phyloP scores from a whole-genome alignment of 2,113 vertebrate genomes.

The Corydoras sp. region DNA sequence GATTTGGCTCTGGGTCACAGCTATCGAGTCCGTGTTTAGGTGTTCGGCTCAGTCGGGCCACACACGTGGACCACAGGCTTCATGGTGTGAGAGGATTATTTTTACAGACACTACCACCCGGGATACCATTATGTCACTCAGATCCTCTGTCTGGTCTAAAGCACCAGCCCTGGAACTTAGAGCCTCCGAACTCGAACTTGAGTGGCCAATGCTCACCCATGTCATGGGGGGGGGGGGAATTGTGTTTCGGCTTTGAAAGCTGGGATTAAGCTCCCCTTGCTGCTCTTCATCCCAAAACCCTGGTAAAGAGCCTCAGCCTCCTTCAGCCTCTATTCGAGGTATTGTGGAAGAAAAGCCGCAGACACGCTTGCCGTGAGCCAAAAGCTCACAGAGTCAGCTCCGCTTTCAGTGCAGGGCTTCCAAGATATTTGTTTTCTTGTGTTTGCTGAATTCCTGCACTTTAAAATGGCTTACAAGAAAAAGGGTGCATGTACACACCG shows the following conservation, averaged over 20 bases:
- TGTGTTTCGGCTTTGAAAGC: constrained; percentile 58
- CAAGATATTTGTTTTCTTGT: constrained; percentile 58
- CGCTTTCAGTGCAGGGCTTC: constrained; percentile 49
- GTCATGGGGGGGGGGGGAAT: constrained; percentile 40
- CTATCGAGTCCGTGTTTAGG: not conserved
- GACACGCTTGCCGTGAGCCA: constrained; percentile 56
- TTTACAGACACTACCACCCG: constrained; percentile 14
- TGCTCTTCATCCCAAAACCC: constrained; percentile 51
- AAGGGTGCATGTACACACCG: not conserved
- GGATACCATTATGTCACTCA: constrained; percentile 36
- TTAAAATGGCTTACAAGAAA: constrained; percentile 58
- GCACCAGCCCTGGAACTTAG: too few relatives aligned
- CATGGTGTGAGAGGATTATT: constrained; percentile 29
- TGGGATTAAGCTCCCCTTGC: constrained; percentile 56
- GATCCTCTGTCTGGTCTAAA: not conserved
- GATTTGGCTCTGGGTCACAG: too few relatives aligned
- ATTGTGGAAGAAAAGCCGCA: constrained; percentile 37
- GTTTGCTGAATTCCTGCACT: constrained; percentile 55
- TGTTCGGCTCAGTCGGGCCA: constrained; percentile 36
- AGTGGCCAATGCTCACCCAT: constrained; percentile 51
- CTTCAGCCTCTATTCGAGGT: constrained; percentile 59
- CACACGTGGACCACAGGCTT: constrained; percentile 44
- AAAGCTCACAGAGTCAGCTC: constrained; percentile 62
- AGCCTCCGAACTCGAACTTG: constrained; percentile 43
- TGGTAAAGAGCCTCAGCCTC: constrained; percentile 68